A percentile compares a stretch with the other conserved stretches of the same genome.
Conservation (phyloP, 1,140 invertebrate genomes). For the Callitettix versicolor region DNA sequence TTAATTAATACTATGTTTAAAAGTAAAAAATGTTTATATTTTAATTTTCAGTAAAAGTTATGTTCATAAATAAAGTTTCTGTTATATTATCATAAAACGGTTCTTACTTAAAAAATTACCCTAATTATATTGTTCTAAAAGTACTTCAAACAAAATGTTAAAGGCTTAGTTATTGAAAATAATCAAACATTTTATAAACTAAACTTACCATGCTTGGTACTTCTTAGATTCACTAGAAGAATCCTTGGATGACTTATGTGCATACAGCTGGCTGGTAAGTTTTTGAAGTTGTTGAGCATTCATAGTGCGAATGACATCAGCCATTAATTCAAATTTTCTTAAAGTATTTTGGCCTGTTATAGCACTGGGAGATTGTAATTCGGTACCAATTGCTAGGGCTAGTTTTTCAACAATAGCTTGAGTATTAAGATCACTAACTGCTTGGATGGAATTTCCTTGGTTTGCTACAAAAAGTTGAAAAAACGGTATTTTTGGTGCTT, state of each 20-base stretch:
- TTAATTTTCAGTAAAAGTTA: too few relatives aligned
- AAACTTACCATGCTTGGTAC: constrained; percentile 7
- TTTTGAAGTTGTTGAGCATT: constrained; percentile 41
- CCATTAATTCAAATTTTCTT: constrained; percentile 48
- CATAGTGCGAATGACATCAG: constrained; percentile 44
- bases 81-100: too few relatives aligned
- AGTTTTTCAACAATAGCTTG: constrained; percentile 37
- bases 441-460: constrained; percentile 36
- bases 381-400: constrained; percentile 41
- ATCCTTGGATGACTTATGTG: constrained; percentile 20
- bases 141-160: neutral
- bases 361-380: constrained; percentile 43
- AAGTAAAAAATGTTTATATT: too few relatives aligned
- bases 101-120: neutral
- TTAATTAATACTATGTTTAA: neutral
- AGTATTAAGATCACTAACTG: constrained; percentile 28
- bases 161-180: neutral
- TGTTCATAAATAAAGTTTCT: too few relatives aligned
- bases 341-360: constrained; percentile 43
- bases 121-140: neutral
- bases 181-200: neutral
- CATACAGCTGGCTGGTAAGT: constrained; percentile 35
- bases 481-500: constrained; percentile 36
- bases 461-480: constrained; percentile 40
- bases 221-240: constrained; percentile 5